Percentiles rank a stretch among this genome's conserved stretches.
These are phyloP conservation scores for Suricata suricatta DNA, from an alignment of 2,113 vertebrate species.

Conservation along the genomic window DNA sequence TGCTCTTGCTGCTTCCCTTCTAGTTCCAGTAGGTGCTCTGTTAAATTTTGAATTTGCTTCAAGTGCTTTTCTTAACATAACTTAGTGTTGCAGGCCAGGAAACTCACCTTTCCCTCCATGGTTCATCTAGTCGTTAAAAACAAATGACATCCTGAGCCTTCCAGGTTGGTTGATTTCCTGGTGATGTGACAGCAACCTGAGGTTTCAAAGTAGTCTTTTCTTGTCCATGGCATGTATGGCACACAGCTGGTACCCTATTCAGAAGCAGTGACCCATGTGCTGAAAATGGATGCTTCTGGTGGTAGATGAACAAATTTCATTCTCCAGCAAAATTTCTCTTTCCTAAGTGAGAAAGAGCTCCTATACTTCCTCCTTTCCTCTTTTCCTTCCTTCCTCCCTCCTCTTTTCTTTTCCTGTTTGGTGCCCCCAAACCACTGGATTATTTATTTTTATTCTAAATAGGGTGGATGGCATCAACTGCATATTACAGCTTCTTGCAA, in stretches of 20 bases:
- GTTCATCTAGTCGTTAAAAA: background rate
- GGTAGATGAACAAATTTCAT: background rate
- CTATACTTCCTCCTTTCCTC: background rate
- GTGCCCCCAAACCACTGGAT: slow-evolving; percentile 61
- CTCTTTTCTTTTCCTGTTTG: background rate
- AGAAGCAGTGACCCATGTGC: background rate
- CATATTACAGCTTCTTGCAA: slow-evolving; percentile 39
- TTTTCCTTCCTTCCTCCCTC: no score
- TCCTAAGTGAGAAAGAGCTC: slow-evolving; percentile 56
- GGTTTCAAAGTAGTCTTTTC: slow-evolving; percentile 38
- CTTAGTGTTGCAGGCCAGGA: background rate
- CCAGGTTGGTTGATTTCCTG: slow-evolving; percentile 26
- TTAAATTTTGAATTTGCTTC: no score
- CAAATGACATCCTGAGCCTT: background rate
- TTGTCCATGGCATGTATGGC: background rate
- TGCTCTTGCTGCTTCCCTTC: no score
- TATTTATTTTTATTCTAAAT: slow-evolving; percentile 73
- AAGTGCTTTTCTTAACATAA: background rate
- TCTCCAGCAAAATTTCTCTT: slow-evolving; percentile 49
- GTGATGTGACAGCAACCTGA: slow-evolving; percentile 53
- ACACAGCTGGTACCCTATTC: background rate
- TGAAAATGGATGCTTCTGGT: background rate
- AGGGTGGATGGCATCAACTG: background rate
- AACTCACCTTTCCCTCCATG: background rate
- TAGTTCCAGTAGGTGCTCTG: no score